Conservation (phyloP, 2,888 invertebrate species). For the Trachelus troglodyta region DNA sequence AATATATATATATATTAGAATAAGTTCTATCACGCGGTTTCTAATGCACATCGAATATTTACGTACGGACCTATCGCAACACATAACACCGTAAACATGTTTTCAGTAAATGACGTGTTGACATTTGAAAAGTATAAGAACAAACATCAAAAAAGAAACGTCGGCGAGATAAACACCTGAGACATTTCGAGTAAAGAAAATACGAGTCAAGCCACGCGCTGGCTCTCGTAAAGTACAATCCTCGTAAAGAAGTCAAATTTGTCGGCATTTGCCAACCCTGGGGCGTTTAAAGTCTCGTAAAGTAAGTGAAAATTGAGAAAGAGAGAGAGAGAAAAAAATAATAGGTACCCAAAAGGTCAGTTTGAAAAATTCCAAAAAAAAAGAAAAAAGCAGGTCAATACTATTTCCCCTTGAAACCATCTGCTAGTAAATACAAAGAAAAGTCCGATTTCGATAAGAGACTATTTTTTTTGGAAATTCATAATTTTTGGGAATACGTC, state of each 20-base stretch:
- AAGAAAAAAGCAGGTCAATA: not conserved
- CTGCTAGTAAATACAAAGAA: no score
- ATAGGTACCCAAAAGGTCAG: not conserved
- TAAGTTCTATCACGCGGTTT: not conserved
- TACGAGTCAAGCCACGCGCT: not conserved
- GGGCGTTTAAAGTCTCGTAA: conserved; percentile 51
- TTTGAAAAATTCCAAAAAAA: not conserved
- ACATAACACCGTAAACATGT: not conserved
- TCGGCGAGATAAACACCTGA: not conserved
- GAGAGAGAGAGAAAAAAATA: conserved; percentile 15
- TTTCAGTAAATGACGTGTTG: not conserved
- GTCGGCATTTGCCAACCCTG: conserved; percentile 45
- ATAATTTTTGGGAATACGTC: no score
- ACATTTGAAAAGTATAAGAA: not conserved
- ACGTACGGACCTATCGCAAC: not conserved
- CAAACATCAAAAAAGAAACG: not conserved
- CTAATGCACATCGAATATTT: not conserved
- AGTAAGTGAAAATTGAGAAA: conserved; percentile 26
- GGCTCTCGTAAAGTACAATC: conserved; percentile 33
- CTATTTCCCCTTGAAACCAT: not conserved
- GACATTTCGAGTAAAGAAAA: not conserved
- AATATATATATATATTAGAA: not conserved
- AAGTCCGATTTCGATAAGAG: no score
- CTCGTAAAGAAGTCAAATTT: conserved; percentile 54
- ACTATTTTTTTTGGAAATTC: no score